Conservation (phyloP, 2,797 vertebrate genomes). For the Pampus argenteus region DNA sequence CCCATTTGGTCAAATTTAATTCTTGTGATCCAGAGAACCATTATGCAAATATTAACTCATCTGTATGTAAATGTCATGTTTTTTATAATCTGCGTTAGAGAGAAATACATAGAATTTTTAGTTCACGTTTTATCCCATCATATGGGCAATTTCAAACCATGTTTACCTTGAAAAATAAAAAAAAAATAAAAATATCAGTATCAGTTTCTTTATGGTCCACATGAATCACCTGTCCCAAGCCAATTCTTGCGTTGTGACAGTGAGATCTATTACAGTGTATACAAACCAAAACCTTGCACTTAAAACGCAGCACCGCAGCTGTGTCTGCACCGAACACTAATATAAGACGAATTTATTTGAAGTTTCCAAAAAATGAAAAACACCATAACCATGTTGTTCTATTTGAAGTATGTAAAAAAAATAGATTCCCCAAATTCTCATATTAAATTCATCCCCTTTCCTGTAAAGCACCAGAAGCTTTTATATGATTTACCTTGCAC, state of each 20-base stretch:
- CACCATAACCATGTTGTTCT: slow-evolving; percentile 2
- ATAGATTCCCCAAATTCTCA: slow-evolving; percentile 31
- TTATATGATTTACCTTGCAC: slow-evolving; percentile 22
- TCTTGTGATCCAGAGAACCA: slow-evolving; percentile 55
- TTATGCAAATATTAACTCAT: slow-evolving; percentile 73
- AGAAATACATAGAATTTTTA: slow-evolving; percentile 33
- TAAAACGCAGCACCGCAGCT: slow-evolving; percentile 39
- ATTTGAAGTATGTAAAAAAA: slow-evolving; percentile 31
- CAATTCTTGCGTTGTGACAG: slow-evolving; percentile 59
- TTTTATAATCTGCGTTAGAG: slow-evolving; percentile 43
- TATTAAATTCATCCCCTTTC: slow-evolving; percentile 19
- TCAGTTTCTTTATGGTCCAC: slow-evolving; percentile 59
- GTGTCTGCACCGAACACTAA: slow-evolving; percentile 22
- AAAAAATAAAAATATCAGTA: slow-evolving; percentile 49
- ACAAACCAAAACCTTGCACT: slow-evolving; percentile 50
- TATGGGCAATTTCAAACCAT: slow-evolving; percentile 36
- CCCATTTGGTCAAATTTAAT: slow-evolving; percentile 56
- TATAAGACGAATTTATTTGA: slow-evolving; percentile 38
- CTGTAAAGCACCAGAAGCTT: neutral
- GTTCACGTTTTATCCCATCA: slow-evolving; percentile 35
- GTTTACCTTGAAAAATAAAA: slow-evolving; percentile 57
- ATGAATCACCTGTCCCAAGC: slow-evolving; percentile 65
- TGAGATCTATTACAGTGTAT: slow-evolving; percentile 50
- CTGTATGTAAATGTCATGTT: slow-evolving; percentile 69
- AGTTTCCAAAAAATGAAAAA: slow-evolving; percentile 35